Evolutionary conservation across 2,113 vertebrate species (phyloP), one percentile per base, ranked within the genome.

Genomic region (Hydropotes inermis): DNA sequence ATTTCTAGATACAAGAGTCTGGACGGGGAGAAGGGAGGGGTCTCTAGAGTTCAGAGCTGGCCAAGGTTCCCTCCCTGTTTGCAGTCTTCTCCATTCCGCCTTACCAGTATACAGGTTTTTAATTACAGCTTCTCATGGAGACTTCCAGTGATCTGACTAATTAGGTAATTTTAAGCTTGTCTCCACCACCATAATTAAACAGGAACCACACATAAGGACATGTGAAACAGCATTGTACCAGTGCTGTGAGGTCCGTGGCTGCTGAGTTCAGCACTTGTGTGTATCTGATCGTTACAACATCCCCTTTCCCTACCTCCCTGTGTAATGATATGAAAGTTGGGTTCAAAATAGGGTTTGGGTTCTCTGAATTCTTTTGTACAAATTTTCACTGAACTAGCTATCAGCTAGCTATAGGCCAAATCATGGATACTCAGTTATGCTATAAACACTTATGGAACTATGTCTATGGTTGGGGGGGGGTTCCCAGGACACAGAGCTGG

Each of bases 101-200:
- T 97, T 89, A 52, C 54, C 55, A 91, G 87, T 19, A 82, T 70
- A 15, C 52, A 91, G 92, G 70, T 82, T 97, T 94, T 89, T 98
- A 98, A 97, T 90, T 96, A 90, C 78, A 83, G 74, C 94, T 98
- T 86, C 92, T 90, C 85, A 64, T 39, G n/a, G 79, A 97, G 55
- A 82, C 50, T 95, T 74, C 84, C 82, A 97, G 83, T 70, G 91
- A 97, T 96, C 93, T 97, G 94, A 93, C 88, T 98, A 97, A 97
- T 96, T 96, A 95, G 93, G 52, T 97, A 91, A 97, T 97, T 95
- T 96, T 58, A 79, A 89, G 52, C 89, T 93, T 67, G 81, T 97
- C 57, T 97, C 89, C 43, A 19, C 92, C 93, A 85, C 97, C 81
- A 25, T 97, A 91, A 97, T 96, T 97, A 97, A 94, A 45, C 87